A percentile compares a stretch with the other conserved stretches of the same genome.
Conservation (phyloP, 2,888 invertebrate genomes). For the Melinopterus prodromus region DNA sequence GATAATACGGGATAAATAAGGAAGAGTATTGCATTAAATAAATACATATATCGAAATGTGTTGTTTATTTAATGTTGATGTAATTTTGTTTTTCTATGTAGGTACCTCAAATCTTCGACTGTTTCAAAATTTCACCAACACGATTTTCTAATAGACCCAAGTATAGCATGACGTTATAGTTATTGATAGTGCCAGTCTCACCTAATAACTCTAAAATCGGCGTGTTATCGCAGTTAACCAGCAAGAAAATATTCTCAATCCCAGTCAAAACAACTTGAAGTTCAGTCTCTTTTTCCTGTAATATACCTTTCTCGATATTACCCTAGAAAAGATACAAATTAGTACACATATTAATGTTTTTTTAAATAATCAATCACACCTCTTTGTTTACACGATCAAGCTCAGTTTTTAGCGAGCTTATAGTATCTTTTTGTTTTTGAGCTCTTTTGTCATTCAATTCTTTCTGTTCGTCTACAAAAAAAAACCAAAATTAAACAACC, state of each 20-base stretch:
- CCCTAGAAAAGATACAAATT: constrained; percentile 26
- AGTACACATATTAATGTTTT: too few species aligned
- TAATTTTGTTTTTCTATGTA: neutral
- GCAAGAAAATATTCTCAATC: constrained; percentile 65
- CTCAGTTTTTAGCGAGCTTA: constrained; percentile 64
- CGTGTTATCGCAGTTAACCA: constrained; percentile 75
- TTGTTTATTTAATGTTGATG: neutral
- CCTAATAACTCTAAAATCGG: constrained; percentile 67
- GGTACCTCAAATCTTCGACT: neutral
- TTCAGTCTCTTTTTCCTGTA: constrained; percentile 50
- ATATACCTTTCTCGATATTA: constrained; percentile 29
- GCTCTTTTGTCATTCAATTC: constrained; percentile 66
- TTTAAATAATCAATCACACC: constrained; percentile 40
- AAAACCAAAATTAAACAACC: neutral
- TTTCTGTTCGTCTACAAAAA: constrained; percentile 65
- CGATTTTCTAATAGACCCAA: constrained; percentile 83
- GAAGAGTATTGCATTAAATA: too few species aligned
- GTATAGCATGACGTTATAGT: constrained; percentile 81
- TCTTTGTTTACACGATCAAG: constrained; percentile 63
- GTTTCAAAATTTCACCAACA: constrained; percentile 70
- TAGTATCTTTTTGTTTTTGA: constrained; percentile 67
- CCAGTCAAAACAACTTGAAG: constrained; percentile 59
- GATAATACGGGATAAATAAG: too few species aligned
- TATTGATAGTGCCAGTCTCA: constrained; percentile 68
- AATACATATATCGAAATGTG: neutral